Base-by-base conservation (phyloP, 2,888 invertebrate genomes). In the Branchellion lobata region DNA sequence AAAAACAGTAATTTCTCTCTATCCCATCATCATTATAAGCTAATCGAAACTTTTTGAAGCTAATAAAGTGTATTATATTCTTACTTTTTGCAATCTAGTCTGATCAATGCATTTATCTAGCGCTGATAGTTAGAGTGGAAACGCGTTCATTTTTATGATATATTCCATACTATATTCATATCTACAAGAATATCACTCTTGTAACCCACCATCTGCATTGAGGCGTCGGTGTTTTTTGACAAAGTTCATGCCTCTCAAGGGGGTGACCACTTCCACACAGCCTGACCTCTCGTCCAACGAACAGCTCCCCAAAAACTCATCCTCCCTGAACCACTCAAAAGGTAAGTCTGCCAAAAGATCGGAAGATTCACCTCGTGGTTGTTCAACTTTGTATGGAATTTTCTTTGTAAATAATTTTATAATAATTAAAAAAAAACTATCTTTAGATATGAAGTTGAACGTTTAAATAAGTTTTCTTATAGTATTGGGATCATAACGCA, bases 291-390 rank as follows among this genome's bases (percentile, higher is more conserved):
- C 61, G 24, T 24, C 24, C 8, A 57, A 24, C 24, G 21, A 18
- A 18, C 11, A 14, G 8, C 3, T 3, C 61, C 24, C 24, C 21
- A n/a, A 57, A 5, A 57, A 8, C 61, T 14, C 24, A 24, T 57
- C 61, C 61, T 24, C 61, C 18, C 18, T 8, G 21, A 57, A 24
- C 61, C 61, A 57, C 24, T 57, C 61, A 14, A 18, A 14, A 5
- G 61, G 61, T n/a, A 57, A n/a, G 61, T 57, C 61, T 57, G 61
- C 40, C 5, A 14, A n/a, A n/a, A n/a, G n/a, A n/a, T n/a, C n/a
- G n/a, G n/a, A n/a, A n/a, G n/a, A n/a, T n/a, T n/a, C n/a, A n/a
- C n/a, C n/a, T n/a, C n/a, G n/a, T n/a, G n/a, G n/a, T n/a, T n/a
- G n/a, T n/a, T n/a, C n/a, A n/a, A n/a, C n/a, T 47, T 47, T 47